A percentile compares a stretch with the other conserved stretches of the same genome.
phyloP scores from a whole-genome alignment of 23 tunicate genomes.

The Oikopleura dioica region DNA sequence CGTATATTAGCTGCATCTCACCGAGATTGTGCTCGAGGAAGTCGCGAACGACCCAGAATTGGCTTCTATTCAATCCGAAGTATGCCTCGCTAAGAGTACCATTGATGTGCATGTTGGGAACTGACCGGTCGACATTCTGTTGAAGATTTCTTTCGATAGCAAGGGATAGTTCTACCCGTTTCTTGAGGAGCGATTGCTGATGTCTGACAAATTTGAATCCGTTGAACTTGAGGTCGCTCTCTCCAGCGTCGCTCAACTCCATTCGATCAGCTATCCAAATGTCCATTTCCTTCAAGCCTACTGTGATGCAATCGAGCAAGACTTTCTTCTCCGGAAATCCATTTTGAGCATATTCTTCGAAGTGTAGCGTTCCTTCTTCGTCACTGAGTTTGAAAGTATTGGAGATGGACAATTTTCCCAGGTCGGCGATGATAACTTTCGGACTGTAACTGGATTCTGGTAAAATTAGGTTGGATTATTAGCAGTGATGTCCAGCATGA shows the following conservation, averaged over 20 bases:
- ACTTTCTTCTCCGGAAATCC: conserved; percentile 4
- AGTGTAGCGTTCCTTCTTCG: conserved; percentile 29
- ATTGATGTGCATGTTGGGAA: background rate
- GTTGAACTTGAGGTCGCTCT: background rate
- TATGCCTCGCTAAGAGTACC: conserved; percentile 18
- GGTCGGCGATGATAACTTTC: conserved; percentile 46
- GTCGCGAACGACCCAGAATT: conserved; percentile 79
- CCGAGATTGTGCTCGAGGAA: conserved; percentile 75
- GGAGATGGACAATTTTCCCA: conserved; percentile 40
- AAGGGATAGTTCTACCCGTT: conserved; percentile 37
- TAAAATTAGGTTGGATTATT: conserved; percentile 46
- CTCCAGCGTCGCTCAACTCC: background rate
- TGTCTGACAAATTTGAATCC: conserved; percentile 20
- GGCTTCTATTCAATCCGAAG: conserved; percentile 43
- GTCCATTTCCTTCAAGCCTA: conserved; percentile 59
- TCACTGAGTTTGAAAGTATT: conserved; percentile 33
- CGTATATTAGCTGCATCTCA: conserved; percentile 74
- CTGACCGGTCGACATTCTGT: conserved; percentile 14
- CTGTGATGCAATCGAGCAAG: conserved; percentile 52
- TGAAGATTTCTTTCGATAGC: conserved; percentile 88
- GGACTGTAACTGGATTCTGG: conserved; percentile 68
- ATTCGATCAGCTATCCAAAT: conserved; percentile 28
- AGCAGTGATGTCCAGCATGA: conserved; percentile 41
- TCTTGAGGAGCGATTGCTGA: conserved; percentile 31
- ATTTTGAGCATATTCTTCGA: background rate